Base-by-base conservation (phyloP, 2,888 invertebrate species). In the Nasonovia ribisnigri region DNA sequence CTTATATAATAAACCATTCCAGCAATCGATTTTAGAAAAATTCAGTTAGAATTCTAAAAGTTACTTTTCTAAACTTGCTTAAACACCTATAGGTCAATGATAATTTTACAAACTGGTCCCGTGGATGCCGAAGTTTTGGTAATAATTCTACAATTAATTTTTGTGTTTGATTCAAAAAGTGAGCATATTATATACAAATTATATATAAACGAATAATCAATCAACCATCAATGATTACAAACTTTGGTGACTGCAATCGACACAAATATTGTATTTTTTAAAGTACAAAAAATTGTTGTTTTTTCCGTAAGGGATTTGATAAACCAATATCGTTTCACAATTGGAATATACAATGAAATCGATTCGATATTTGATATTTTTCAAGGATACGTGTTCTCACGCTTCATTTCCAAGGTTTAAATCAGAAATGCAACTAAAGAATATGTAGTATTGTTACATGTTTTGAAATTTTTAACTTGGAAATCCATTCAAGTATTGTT, bases 361-460 rank as follows among this genome's bases (percentile, higher is more conserved):
- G 46, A 48, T 87, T 87, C 36, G 48, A 46, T 84, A 51, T 29
- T 48, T 51, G 11, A 77, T 54, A 36, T 48, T 51, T 84, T 48
- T 42, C 92, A 92, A 92, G 92, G 87, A 87, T 60, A 88, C 10
- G 51, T n/a, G 57, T 6, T 46, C 67, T 13, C 16, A 42, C 42
- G 88, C 89, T 92, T 92, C 8, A 84, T 84, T 84, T 84, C 43
- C 88, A 92, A 92, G 54, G 88, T n/a, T 88, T 67, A 51, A 67
- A n/a, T 20, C 48, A 16, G 46, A 29, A 87, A 87, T 43, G 43
- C 20, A 57, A 89, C 43, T n/a, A 60, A 42, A 89, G 11, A 88
- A 90, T 24, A n/a, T 10, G 16, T 36, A 46, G 46, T 46, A 46
- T 48, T 87, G 46, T 87, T 42, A 67, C 26, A n/a, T 91, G 43